Evolutionary conservation across 2,113 vertebrate species (phyloP).

Genomic region (Albula glossodonta): DNA sequence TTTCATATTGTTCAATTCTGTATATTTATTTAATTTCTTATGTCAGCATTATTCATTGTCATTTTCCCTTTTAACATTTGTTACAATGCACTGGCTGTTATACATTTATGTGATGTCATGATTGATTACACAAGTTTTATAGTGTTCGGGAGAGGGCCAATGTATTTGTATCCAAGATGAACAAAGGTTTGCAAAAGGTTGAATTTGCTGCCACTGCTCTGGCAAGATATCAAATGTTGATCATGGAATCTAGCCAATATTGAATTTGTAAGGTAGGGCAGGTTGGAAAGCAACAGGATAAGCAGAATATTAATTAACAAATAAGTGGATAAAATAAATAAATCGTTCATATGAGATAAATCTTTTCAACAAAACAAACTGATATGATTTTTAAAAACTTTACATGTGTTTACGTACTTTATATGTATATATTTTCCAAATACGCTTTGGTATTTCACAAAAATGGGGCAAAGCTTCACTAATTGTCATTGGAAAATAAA

Average conservation of each 20-base stretch:
- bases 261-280: not conserved
- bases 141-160: not conserved
- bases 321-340: too few species aligned
- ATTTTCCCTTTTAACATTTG: not conserved
- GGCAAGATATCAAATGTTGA: not conserved
- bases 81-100: not conserved
- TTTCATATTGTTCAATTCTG: not conserved
- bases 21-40: not conserved
- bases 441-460: too few species aligned
- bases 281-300: not conserved
- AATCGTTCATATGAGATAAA: too few species aligned
- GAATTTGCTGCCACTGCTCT: not conserved
- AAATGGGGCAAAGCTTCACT: too few species aligned
- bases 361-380: too few species aligned
- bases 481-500: too few species aligned
- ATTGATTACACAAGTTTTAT: not conserved
- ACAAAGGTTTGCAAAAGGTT: not conserved
- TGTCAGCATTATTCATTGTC: not conserved
- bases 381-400: too few species aligned
- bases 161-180: not conserved
- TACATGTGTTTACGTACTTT: too few species aligned
- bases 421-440: too few species aligned
- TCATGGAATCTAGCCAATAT: not conserved
- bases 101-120: not conserved
- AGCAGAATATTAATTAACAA: not conserved